Evolutionary conservation across 1,140 invertebrate genomes (phyloP).

Genomic region (Pachypeltis micranthus): DNA sequence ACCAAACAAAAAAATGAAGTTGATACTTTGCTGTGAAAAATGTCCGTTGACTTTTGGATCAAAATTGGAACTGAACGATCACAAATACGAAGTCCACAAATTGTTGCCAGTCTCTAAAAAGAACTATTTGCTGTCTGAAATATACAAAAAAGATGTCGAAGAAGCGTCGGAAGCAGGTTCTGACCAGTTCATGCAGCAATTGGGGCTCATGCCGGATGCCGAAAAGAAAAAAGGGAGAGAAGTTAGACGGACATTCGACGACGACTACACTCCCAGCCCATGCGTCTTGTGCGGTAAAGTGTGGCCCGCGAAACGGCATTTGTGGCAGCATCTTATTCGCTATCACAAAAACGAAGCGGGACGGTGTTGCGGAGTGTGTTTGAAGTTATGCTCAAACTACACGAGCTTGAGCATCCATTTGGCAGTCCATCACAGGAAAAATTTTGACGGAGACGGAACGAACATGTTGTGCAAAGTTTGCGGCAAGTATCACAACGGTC

Average conservation of each 20-base stretch:
- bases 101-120: not conserved
- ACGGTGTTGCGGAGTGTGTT: slow-evolving; percentile 46
- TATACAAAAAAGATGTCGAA: not conserved
- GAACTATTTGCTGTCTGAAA: not conserved
- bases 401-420: slow-evolving; percentile 41
- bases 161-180: not conserved
- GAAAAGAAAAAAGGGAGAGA: slow-evolving; percentile 16
- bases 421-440: slow-evolving; percentile 37
- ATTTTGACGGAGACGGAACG: slow-evolving; percentile 41
- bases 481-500: slow-evolving; percentile 46
- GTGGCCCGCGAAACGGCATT: slow-evolving; percentile 47
- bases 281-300: slow-evolving; percentile 48
- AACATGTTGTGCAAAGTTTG: slow-evolving; percentile 49
- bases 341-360: slow-evolving; percentile 45
- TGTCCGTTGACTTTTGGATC: not conserved
- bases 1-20: not conserved
- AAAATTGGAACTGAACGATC: not conserved
- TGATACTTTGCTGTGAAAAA: not conserved
- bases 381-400: slow-evolving; percentile 43
- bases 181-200: slow-evolving; percentile 15
- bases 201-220: slow-evolving; percentile 5
- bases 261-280: slow-evolving; percentile 21
- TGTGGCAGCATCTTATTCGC: slow-evolving; percentile 50
- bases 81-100: not conserved
- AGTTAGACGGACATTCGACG: slow-evolving; percentile 19